Conservation (phyloP, 2,888 invertebrate species). For the Pollenia angustigena region DNA sequence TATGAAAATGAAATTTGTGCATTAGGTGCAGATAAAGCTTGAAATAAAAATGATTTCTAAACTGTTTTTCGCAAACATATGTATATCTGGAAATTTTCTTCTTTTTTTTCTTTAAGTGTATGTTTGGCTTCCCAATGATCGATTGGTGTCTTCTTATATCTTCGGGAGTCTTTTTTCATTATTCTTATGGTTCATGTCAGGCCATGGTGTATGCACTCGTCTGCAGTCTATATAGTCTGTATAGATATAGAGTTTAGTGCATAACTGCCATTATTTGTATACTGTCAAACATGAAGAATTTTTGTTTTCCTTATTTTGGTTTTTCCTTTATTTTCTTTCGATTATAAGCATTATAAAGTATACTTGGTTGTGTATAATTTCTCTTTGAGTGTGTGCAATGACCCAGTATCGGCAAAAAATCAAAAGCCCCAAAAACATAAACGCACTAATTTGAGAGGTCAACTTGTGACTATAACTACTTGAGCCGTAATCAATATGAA, state of each 20-base stretch:
- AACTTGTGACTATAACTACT: constrained; percentile 52
- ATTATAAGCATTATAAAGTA: neutral
- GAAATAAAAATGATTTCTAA: neutral
- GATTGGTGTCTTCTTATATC: constrained; percentile 64
- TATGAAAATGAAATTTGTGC: neutral
- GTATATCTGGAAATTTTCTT: too few relatives aligned
- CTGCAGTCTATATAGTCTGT: neutral
- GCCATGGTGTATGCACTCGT: constrained; percentile 36
- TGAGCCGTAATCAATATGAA: constrained; percentile 2
- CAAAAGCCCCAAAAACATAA: constrained; percentile 69
- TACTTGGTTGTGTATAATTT: constrained; percentile 38
- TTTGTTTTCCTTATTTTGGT: constrained; percentile 9
- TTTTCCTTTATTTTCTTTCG: constrained; percentile 33
- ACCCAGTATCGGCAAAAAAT: constrained; percentile 74
- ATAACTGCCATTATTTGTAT: constrained; percentile 53
- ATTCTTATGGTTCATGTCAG: constrained; percentile 65
- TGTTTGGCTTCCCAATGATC: constrained; percentile 46
- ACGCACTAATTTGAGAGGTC: constrained; percentile 73
- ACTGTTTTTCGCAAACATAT: neutral
- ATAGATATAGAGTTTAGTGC: neutral
- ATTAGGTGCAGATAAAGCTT: too few relatives aligned
- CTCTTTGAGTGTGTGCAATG: constrained; percentile 57
- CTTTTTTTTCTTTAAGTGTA: constrained; percentile 29
- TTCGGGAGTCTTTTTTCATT: constrained; percentile 44
- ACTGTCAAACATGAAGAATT: constrained; percentile 57